Base-by-base conservation (phyloP, 2,888 invertebrate species). In the Chloroclystis v-ata region DNA sequence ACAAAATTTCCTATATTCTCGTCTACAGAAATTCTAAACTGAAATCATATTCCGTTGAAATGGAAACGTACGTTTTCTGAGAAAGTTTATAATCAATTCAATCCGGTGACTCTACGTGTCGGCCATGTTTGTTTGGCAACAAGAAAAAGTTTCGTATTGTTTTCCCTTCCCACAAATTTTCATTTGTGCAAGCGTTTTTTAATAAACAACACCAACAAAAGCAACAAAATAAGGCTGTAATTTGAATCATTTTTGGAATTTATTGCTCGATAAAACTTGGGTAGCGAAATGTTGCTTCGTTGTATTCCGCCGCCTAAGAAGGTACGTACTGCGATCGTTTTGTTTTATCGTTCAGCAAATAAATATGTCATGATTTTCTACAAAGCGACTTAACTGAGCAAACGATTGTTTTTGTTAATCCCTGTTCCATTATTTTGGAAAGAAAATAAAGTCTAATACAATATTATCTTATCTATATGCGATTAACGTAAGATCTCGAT, bases 51-150 rank as follows among this genome's bases (percentile, higher is more conserved):
- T 35, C 25, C 12, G 37, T 29, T 45, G 53, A 50, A 57, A 60
- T 54, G 54, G 38, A 55, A 57, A 54, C 41, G 44, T 42, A 48
- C 54, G 54, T 55, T 46, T 47, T 40, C 49, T 48, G 61, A 44
- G 57, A 65, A 77, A 75, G 63, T 77, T 74, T 72, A 66, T 78
- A 75, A 80, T 76, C 73, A 76, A 74, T 76, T 77, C 69, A 69
- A 68, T 69, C 63, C 61, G 41, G 62, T 67, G 64, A 67, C 67
- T 65, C 67, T 59, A 63, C 63, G 59, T 63, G 66, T 64, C 63
- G 47, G 42, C 59, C 59, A 60, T 57, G 61, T 67, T 71, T 75
- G 69, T 75, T 76, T 63, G 61, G 49, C 65, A 72, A 73, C 67
- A 68, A 67, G 65, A 67, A 71, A 35, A 77, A 73, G 53, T 71